phyloP scores from a whole-genome alignment of 2,113 vertebrate genomes.

The Microtus pennsylvanicus region DNA sequence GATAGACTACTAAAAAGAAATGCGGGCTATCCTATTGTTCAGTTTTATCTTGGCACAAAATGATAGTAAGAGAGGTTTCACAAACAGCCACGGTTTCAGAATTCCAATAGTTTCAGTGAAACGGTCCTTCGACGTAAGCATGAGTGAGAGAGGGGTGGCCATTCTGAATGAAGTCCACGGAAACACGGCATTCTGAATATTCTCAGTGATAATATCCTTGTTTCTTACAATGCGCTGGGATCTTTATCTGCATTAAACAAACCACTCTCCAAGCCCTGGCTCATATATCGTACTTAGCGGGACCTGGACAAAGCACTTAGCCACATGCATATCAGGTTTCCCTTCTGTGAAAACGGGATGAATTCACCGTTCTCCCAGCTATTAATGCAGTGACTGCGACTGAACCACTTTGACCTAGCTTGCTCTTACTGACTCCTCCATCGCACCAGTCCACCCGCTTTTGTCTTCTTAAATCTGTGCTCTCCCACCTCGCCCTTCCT shows the following conservation, averaged over 20 bases:
- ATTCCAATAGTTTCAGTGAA: background rate
- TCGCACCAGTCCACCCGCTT: background rate
- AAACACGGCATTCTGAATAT: background rate
- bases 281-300: background rate
- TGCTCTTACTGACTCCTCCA: background rate
- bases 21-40: background rate
- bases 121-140: background rate
- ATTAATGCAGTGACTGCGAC: background rate
- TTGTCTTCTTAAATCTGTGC: background rate
- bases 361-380: background rate
- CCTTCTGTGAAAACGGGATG: background rate
- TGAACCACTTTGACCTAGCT: background rate
- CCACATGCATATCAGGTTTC: background rate
- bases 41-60: constrained; percentile 7
- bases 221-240: background rate
- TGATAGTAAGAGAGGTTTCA: background rate
- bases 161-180: background rate
- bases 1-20: constrained; percentile 6
- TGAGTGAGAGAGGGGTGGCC: background rate
- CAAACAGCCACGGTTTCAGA: constrained; percentile 20
- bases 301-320: background rate
- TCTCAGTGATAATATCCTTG: background rate
- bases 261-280: background rate
- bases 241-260: background rate
- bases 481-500: background rate